Evolutionary conservation across 2,797 vertebrate genomes (phyloP), one percentile per base, ranked within the genome.

Genomic region (Bradypodion pumilum): DNA sequence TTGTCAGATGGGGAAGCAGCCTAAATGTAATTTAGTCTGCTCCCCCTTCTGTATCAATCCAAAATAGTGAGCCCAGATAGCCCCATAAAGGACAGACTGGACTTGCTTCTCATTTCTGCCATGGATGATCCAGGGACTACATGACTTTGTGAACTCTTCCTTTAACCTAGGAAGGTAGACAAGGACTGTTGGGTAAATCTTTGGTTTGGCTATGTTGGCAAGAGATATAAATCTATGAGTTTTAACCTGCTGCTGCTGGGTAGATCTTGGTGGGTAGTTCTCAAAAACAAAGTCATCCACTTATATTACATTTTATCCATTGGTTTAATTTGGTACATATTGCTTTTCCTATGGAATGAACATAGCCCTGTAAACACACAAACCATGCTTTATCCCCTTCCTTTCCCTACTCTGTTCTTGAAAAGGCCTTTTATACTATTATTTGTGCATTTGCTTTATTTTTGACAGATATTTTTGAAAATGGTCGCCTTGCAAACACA

Each of bases 381-480:
- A 7, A 69, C 27, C 29, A 23, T 37, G 66, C 32, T 7, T 68
- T 37, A 35, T 23, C 21, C 35, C 35, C 49, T n/a, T 32, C 23
- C n/a, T n/a, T 15, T 10, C 44, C 16, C 9, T 52, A 52, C 29
- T 10, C 46, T 49, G n/a, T 52, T 27, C 32, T 42, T 81, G n/a
- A 81, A 60, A 62, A 10, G 4, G 19, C 27, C n/a, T 3, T 59
- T 69, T 46, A 49, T 35, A 8, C 32, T 32, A 35, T 16, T 77
- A 2, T 72, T 46, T 78, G n/a, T 37, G 13, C 27, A 32, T 44
- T 27, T 35, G n/a, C 63, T 85, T 74, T 21, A 0, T 82, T 73
- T 12, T 52, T 76, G 4, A 52, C 0, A 94, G 93, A 94, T 49
- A 91, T 93, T 60, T 92, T 93, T 70, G 93, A 92, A 29, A 87